Percentiles rank a stretch among this genome's conserved stretches.
Evolutionary conservation across 2,888 invertebrate genomes (phyloP).

Genomic region (Cancer borealis): DNA sequence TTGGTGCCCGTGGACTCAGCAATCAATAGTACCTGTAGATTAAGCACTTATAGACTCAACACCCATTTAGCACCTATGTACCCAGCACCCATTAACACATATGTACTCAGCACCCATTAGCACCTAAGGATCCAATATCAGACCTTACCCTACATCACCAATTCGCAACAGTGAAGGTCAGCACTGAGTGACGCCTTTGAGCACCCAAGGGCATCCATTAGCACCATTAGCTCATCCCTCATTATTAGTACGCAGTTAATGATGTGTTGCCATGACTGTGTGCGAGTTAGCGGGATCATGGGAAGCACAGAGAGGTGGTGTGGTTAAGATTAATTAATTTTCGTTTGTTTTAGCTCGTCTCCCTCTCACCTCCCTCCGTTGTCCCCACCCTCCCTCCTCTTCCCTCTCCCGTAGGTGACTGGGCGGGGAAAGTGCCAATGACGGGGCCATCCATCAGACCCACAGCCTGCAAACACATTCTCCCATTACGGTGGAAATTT

Average conservation of each 20-base stretch:
- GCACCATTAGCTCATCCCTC: no score
- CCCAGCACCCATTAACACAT: no score
- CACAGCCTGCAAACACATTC: background rate
- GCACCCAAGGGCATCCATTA: background rate
- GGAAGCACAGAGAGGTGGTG: background rate
- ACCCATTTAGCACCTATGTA: no score
- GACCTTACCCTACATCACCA: background rate
- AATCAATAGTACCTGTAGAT: no score
- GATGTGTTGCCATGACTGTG: background rate
- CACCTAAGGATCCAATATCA: no score
- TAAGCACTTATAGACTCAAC: no score
- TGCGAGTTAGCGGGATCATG: background rate
- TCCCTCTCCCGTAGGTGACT: background rate
- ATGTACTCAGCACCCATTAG: no score
- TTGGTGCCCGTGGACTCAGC: no score
- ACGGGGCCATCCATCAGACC: background rate
- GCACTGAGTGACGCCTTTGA: background rate
- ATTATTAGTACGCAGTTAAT: background rate
- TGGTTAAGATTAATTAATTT: background rate
- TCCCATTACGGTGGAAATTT: slow-evolving; percentile 8
- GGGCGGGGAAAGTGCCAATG: background rate
- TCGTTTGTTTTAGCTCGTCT: background rate
- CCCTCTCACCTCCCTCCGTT: background rate
- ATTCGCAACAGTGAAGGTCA: background rate
- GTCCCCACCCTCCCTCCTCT: background rate